phyloP scores from a whole-genome alignment of 2,888 invertebrate species.

The Xanthia togata region DNA sequence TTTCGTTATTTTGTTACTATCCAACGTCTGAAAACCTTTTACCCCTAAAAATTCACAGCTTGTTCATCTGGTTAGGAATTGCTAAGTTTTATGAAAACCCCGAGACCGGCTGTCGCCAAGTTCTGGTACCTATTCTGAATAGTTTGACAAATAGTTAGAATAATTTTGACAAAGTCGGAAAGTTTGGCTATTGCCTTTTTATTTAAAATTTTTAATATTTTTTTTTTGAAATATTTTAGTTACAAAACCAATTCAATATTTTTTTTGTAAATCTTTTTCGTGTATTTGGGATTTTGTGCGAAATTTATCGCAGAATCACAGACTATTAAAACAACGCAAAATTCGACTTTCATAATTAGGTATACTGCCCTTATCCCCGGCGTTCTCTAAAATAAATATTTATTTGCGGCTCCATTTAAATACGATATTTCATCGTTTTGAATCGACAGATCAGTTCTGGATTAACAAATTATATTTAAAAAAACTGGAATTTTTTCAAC shows the following conservation, averaged over 20 bases:
- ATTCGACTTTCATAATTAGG: neutral
- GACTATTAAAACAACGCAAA: too few species aligned
- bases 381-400: neutral
- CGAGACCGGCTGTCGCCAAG: constrained; percentile 29
- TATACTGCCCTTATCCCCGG: too few species aligned
- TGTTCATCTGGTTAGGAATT: neutral
- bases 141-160: constrained; percentile 9
- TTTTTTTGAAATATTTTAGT: neutral
- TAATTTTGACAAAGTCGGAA: neutral
- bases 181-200: neutral
- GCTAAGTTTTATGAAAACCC: constrained; percentile 35
- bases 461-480: neutral
- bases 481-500: neutral
- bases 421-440: too few species aligned
- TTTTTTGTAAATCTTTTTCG: neutral
- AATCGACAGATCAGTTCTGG: neutral
- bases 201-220: too few species aligned
- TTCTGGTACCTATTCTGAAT: constrained; percentile 20
- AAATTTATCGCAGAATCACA: neutral
- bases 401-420: neutral
- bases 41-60: neutral
- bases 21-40: neutral
- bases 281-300: neutral
- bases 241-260: neutral
- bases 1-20: neutral